Percentiles rank a stretch among this genome's conserved stretches.
phyloP scores from a whole-genome alignment of 2,797 vertebrate species.

The Platyrinchus mystaceus region DNA sequence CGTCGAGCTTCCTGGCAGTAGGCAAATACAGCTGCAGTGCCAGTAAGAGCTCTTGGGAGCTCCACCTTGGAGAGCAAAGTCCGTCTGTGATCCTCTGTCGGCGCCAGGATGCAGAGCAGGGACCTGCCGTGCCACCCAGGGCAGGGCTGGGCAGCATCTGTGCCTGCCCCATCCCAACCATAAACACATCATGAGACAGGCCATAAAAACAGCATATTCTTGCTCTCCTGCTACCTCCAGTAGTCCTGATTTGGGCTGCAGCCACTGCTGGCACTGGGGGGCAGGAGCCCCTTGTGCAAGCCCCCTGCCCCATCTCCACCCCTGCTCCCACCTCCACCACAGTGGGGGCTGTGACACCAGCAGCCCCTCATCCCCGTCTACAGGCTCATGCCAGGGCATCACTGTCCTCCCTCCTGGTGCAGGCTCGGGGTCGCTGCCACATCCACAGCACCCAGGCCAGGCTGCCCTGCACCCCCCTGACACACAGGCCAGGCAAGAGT shows the following conservation, averaged over 20 bases:
- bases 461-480: not conserved
- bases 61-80: constrained; percentile 38
- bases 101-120: not conserved
- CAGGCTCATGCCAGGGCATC: not conserved
- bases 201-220: not conserved
- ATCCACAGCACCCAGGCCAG: not conserved
- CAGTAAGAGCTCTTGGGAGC: not conserved
- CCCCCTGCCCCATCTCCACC: not conserved
- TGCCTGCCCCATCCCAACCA: not conserved
- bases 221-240: not conserved
- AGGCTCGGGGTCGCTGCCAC: not conserved
- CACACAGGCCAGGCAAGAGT: accelerated
- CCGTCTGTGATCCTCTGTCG: not conserved
- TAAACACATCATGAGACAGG: not conserved
- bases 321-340: not conserved
- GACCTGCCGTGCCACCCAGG: accelerated
- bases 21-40: not conserved
- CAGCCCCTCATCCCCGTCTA: not conserved
- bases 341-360: not conserved
- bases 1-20: not conserved
- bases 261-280: not conserved
- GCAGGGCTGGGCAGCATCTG: not conserved
- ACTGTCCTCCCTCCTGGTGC: not conserved
- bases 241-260: not conserved
- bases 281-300: accelerated